Percentiles rank a stretch among this genome's conserved stretches.
These are phyloP conservation scores for Melanchra persicariae DNA, from an alignment of 2,888 invertebrate genomes.

Conservation along the genomic window DNA sequence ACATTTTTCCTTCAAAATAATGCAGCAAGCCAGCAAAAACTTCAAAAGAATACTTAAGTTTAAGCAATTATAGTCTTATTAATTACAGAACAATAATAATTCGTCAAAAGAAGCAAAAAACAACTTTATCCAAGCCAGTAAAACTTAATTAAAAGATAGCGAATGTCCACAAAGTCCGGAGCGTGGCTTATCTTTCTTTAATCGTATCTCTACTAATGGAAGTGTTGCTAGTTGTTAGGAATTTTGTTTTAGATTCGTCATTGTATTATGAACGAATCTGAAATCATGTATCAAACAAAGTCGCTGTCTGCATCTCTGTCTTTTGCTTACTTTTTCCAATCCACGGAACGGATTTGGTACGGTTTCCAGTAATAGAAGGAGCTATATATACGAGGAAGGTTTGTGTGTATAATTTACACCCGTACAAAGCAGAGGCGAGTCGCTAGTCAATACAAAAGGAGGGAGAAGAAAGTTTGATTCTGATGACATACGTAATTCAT, in stretches of 20 bases:
- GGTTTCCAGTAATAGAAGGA: not conserved
- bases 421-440: too few species aligned
- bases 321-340: not conserved
- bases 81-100: not conserved
- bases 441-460: too few species aligned
- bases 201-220: slow-evolving; percentile 11
- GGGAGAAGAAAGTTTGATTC: too few species aligned
- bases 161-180: slow-evolving; percentile 7
- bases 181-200: slow-evolving; percentile 33
- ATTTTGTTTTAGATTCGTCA: slow-evolving; percentile 63
- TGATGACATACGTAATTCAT: too few species aligned
- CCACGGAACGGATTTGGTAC: not conserved
- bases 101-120: not conserved
- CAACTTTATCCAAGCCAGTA: not conserved
- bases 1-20: too few species aligned
- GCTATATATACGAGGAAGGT: not conserved
- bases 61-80: not conserved
- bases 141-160: slow-evolving; percentile 46
- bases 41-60: too few species aligned
- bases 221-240: slow-evolving; percentile 50
- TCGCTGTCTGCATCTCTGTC: not conserved
- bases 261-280: slow-evolving; percentile 32
- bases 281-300: not conserved
- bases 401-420: not conserved
- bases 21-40: too few species aligned